Conservation (phyloP, 1,140 invertebrate species). For the Delia radicum region DNA sequence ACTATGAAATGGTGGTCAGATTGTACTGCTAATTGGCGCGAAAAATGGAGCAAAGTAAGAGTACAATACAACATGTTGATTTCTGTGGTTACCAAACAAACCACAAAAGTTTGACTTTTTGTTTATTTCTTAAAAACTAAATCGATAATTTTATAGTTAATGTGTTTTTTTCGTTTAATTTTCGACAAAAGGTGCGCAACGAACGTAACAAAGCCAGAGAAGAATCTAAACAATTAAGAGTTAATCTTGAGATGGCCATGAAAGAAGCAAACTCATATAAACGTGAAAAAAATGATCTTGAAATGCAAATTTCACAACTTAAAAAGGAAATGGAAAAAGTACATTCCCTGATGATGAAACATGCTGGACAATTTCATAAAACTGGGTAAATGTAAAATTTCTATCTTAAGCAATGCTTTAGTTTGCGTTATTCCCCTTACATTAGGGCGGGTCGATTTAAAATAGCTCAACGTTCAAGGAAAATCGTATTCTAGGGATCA, state of each 20-base stretch:
- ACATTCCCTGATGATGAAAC: slow-evolving; percentile 67
- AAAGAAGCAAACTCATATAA: slow-evolving; percentile 78
- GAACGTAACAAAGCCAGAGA: slow-evolving; percentile 86
- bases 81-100: neutral
- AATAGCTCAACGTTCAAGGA: no score
- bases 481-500: no score
- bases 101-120: neutral
- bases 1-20: slow-evolving; percentile 98
- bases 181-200: slow-evolving; percentile 65
- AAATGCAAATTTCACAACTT: slow-evolving; percentile 76
- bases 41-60: slow-evolving; percentile 92
- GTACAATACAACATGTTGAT: neutral
- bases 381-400: slow-evolving; percentile 33
- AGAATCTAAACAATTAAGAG: slow-evolving; percentile 77
- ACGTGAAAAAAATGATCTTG: slow-evolving; percentile 78
- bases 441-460: no score
- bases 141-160: no score
- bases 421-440: no score
- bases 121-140: neutral
- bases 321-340: slow-evolving; percentile 79
- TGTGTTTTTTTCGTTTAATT: neutral
- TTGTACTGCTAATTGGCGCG: slow-evolving; percentile 68
- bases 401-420: no score
- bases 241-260: slow-evolving; percentile 74
- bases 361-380: slow-evolving; percentile 66